A percentile compares a stretch with the other conserved stretches of the same genome.
phyloP scores from a whole-genome alignment of 2,113 vertebrate genomes.

The Oryzias javanicus region DNA sequence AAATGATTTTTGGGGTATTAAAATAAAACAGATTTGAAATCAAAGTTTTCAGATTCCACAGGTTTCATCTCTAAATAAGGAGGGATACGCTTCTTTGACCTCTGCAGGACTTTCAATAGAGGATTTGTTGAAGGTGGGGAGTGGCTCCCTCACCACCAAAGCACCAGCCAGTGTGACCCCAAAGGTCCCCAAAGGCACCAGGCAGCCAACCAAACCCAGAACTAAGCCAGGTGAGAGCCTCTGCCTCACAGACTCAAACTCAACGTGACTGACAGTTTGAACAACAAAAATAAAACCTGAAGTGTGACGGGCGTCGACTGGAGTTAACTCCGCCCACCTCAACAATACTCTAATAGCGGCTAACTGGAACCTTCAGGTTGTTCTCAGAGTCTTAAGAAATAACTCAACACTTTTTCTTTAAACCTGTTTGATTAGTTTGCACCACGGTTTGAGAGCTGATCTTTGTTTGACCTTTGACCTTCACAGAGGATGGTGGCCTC shows the following conservation, averaged over 20 bases:
- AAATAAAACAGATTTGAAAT: no score
- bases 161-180: slow-evolving; percentile 40
- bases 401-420: background rate
- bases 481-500: slow-evolving; percentile 62
- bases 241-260: background rate
- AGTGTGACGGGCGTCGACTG: background rate
- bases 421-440: background rate
- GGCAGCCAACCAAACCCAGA: slow-evolving; percentile 60
- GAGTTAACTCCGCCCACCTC: no score
- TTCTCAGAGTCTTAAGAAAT: no score
- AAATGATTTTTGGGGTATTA: no score
- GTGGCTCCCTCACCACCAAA: slow-evolving; percentile 42
- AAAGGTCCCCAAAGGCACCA: slow-evolving; percentile 39
- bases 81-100: background rate
- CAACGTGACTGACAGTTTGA: no score
- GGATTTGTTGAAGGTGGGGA: background rate
- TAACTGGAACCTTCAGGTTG: no score
- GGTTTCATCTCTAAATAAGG: background rate
- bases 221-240: slow-evolving; percentile 64
- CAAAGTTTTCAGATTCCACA: no score
- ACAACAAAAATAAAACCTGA: background rate
- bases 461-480: slow-evolving; percentile 21
- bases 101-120: slow-evolving; percentile 11
- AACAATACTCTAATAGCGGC: no score
- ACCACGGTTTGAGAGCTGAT: background rate